Evolutionary conservation across 1,140 invertebrate genomes (phyloP).

Genomic region (Saxidomus purpurata): DNA sequence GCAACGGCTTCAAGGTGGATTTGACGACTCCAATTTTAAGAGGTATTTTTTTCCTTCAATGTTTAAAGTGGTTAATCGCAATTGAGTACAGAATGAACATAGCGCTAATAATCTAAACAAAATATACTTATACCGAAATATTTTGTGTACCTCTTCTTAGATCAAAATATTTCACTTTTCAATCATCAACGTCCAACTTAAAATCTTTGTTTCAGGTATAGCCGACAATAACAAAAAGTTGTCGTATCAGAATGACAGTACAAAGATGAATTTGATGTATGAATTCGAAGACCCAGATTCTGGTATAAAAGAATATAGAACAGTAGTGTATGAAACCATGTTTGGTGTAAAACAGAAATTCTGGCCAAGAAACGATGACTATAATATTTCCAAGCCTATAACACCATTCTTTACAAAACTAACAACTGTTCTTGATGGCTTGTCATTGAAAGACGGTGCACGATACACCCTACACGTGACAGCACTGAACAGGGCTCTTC

Average conservation of each 20-base stretch:
- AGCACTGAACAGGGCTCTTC: conserved; percentile 30
- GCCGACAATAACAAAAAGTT: not conserved
- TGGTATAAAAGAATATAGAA: conserved; percentile 41
- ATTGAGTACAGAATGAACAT: too few species aligned
- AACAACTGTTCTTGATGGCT: not conserved
- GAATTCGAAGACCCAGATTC: conserved; percentile 49
- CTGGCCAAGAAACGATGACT: conserved; percentile 1
- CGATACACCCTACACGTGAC: conserved; percentile 47
- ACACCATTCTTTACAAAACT: not conserved
- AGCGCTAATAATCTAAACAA: too few species aligned
- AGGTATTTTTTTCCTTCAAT: not conserved
- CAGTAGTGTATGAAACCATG: conserved; percentile 8
- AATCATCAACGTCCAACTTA: too few species aligned
- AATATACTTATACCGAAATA: too few species aligned
- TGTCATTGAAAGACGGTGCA: conserved; percentile 33
- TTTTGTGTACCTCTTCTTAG: too few species aligned
- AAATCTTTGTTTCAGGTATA: not conserved
- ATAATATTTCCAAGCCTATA: not conserved
- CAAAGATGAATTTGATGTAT: conserved; percentile 16
- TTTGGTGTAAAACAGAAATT: conserved; percentile 35
- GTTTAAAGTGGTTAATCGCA: too few species aligned
- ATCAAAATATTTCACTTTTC: too few species aligned
- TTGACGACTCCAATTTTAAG: conserved; percentile 21
- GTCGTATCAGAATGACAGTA: conserved; percentile 21
- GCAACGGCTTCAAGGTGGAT: conserved; percentile 44